Evolutionary conservation across 2,113 vertebrate species (phyloP), one percentile per base, ranked within the genome.

Genomic region (Spermophilus dauricus): DNA sequence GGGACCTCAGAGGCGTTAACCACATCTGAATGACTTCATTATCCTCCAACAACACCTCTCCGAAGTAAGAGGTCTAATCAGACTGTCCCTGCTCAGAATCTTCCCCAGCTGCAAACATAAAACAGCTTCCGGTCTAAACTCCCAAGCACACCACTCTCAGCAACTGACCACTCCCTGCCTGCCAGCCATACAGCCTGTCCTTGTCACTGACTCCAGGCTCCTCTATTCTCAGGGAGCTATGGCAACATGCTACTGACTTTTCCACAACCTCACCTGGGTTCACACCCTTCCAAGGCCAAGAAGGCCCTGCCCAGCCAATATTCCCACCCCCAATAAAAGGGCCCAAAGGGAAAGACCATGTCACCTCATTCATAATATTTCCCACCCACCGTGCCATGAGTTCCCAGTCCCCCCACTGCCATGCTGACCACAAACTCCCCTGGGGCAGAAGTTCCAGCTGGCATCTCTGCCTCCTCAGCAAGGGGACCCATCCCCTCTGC

Each of bases 321-420:
- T 1, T 1, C 6, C 69, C 56, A 70, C 28, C 28, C 34, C 34
- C 69, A 5, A 1, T 4, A 8, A 16, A 14, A 16, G 18, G 2
- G 53, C 42, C 53, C 1, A 4, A 0, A 37, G 42, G 91, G 61
- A 77, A 5, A 0, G 30, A 8, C 8, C 32, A 72, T 13, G 78
- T 8, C 84, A 45, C 39, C 30, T 26, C 45, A 34, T 1, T 24
- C 69, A 42, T 2, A 4, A 6, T 24, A 42, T 51, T 42, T 78
- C 58, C 2, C 13, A 0, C 58, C 51, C 58, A 8, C 10, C 2
- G 76, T 39, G 22, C 34, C 6, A 8, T 13, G 20, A 22, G n/a
- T 8, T 28, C 78, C 34, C 1, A 2, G 1, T 37, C 20, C 72
- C 86, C 39, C 34, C 65, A 5, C 63, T 1, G 9, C 13, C 13